Base-by-base conservation (phyloP, 1,140 invertebrate genomes). In the Branchinecta lynchi region DNA sequence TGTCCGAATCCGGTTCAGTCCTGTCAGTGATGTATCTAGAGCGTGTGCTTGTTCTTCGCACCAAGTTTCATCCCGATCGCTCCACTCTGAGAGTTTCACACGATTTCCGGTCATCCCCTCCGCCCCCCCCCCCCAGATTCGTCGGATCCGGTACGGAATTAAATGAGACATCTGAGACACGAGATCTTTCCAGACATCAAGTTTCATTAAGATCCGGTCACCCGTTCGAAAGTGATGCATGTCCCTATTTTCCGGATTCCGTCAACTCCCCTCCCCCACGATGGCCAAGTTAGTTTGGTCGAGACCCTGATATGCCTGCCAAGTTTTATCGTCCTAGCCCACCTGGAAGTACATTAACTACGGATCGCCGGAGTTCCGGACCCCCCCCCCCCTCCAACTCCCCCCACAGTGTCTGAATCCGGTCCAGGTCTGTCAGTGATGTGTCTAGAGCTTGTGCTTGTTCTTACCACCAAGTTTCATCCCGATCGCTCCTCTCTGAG, bases 151-250 rank as follows among this genome's bases (percentile, higher is more conserved):
- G 46, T 51, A 9, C 9, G 46, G 46, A 51, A 9, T 51, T 51
- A 51, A 51, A 51, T 51, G n/a, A 51, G 46, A 51, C 9, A 9
- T 51, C n/a, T 51, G 46, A 51, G 46, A 51, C 46, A 51, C 46
- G 46, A 51, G 9, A 51, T 51, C 46, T n/a, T 51, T 51, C 46
- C n/a, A 51, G n/a, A 51, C n/a, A 51, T 51, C 46, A 51, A 51
- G n/a, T 51, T 51, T 51, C 46, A 51, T 51, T 51, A 51, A 51
- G 46, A 51, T 51, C 46, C n/a, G 46, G n/a, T 51, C 46, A 51
- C 46, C 46, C 46, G 46, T 51, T 51, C 46, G 46, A n/a, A n/a
- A n/a, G n/a, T n/a, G n/a, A n/a, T n/a, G n/a, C n/a, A n/a, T n/a
- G n/a, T n/a, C n/a, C n/a, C n/a, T 9, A 51, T 51, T 51, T 51